Evolutionary conservation across 2,888 invertebrate species (phyloP).

Genomic region (Meta bourneti): DNA sequence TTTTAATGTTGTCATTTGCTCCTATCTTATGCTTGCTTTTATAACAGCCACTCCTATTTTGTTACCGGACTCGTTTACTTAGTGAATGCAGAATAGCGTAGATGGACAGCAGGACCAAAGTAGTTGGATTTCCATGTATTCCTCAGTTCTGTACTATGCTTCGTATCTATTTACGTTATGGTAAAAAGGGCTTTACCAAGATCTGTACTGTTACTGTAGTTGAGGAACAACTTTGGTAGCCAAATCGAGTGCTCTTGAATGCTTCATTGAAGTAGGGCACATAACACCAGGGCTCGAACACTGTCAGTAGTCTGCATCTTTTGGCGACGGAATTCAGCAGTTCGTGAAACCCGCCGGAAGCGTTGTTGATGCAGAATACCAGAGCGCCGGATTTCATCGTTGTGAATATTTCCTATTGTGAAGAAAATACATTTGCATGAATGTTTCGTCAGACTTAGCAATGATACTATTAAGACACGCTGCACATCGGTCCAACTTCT

Average conservation of each 20-base stretch:
- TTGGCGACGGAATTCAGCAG: slow-evolving; percentile 4
- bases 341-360: not conserved
- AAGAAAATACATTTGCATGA: not conserved
- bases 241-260: not conserved
- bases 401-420: slow-evolving; percentile 19
- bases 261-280: not conserved
- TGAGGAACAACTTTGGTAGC: not conserved
- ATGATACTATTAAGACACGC: too few relatives aligned
- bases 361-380: slow-evolving; percentile 19
- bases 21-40: too few relatives aligned
- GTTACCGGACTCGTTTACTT: too few relatives aligned
- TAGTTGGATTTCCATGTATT: too few relatives aligned
- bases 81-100: too few relatives aligned
- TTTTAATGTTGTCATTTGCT: too few relatives aligned
- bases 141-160: too few relatives aligned
- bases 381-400: slow-evolving; percentile 21
- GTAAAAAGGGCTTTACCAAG: not conserved
- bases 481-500: too few relatives aligned
- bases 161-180: too few relatives aligned
- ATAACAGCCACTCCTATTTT: too few relatives aligned
- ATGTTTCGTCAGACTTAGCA: not conserved
- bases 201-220: slow-evolving; percentile 16
- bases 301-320: not conserved
- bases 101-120: too few relatives aligned
- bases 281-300: not conserved